Base-by-base conservation (phyloP, 2,113 vertebrate species). In the Gasterosteus aculeatus region DNA sequence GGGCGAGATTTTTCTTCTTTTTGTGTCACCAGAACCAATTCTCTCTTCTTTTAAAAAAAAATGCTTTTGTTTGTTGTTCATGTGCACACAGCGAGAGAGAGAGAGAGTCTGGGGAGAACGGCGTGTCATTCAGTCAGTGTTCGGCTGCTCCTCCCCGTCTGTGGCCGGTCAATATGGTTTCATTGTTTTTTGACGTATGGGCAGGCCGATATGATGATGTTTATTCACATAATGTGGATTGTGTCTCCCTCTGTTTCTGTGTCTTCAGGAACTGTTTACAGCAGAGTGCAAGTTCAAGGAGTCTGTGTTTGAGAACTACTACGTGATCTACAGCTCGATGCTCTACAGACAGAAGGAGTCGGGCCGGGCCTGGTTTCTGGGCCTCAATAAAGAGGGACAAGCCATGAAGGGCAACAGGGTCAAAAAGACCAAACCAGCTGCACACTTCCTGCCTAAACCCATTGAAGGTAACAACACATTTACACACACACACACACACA, bases 401-500 rank as follows among this genome's bases (percentile, higher is more conserved):
- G 94, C 93, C 80, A 99, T 99, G 97, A 99, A 99, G 94, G 98
- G 97, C 78, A 99, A 99, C 92, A 95, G 97, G 92, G 98, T 99
- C 89, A 99, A 99, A 93, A 99, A 99, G 96, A 99, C 97, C 85
- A 99, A 99, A 95, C 96, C 98, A 94, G 98, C 97, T 92, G 97
- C 97, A 93, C 98, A 99, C 94, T 99, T 99, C 94, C 95, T 99
- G 94, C 98, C 98, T 92, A 99, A 99, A 94, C 98, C 98, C 94
- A 98, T 99, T 95, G 97, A 99, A 98, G 98, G 98, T 99, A 81
- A 84, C 6, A 38, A 26, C 18, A 19, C n/a, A 11, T 22, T 26
- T 12, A 58, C 3, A 67, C 19, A 65, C 14, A 56, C 9, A 38
- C 6, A 38, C 14, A 26, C 14, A 19, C n/a, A 10, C 22, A 42